Conservation (phyloP, 2,888 invertebrate species). For the Pimpla rufipes region DNA sequence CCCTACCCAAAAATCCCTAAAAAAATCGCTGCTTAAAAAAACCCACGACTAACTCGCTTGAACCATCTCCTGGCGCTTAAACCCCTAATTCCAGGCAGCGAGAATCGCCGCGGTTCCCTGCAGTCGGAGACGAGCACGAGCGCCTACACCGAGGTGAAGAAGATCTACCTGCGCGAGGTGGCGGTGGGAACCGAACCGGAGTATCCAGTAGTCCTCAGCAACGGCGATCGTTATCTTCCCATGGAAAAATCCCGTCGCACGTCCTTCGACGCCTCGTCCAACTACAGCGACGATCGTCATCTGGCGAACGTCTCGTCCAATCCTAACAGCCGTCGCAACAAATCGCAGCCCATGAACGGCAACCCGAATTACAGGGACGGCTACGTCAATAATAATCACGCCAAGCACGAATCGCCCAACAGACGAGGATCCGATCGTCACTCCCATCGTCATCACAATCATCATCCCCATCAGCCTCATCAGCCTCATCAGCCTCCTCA, state of each 20-base stretch:
- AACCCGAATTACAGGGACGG: slow-evolving; percentile 71
- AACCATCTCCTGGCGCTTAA: background rate
- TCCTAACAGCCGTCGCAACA: slow-evolving; percentile 64
- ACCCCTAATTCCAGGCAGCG: slow-evolving; percentile 53
- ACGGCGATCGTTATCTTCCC: slow-evolving; percentile 40
- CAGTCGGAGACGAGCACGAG: slow-evolving; percentile 54
- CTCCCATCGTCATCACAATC: slow-evolving; percentile 51
- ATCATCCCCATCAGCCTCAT: slow-evolving; percentile 46
- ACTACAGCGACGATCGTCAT: slow-evolving; percentile 66
- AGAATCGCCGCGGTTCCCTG: slow-evolving; percentile 61
- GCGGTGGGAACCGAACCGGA: slow-evolving; percentile 82
- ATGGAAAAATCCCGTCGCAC: slow-evolving; percentile 76
- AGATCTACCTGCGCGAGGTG: slow-evolving; percentile 82
- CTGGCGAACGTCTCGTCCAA: slow-evolving; percentile 47
- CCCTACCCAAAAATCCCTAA: no score
- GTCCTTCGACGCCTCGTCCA: slow-evolving; percentile 67
- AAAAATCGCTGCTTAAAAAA: background rate
- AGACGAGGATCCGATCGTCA: slow-evolving; percentile 53
- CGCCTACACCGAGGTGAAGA: slow-evolving; percentile 77
- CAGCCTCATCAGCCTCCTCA: slow-evolving; percentile 20
- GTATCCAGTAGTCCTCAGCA: slow-evolving; percentile 67
- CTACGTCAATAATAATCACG: slow-evolving; percentile 73
- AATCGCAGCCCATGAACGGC: slow-evolving; percentile 71
- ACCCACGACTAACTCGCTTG: no score
- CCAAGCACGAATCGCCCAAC: slow-evolving; percentile 73